Evolutionary conservation across 2,113 vertebrate genomes (phyloP).

Genomic region (Planiliza haematocheilus): DNA sequence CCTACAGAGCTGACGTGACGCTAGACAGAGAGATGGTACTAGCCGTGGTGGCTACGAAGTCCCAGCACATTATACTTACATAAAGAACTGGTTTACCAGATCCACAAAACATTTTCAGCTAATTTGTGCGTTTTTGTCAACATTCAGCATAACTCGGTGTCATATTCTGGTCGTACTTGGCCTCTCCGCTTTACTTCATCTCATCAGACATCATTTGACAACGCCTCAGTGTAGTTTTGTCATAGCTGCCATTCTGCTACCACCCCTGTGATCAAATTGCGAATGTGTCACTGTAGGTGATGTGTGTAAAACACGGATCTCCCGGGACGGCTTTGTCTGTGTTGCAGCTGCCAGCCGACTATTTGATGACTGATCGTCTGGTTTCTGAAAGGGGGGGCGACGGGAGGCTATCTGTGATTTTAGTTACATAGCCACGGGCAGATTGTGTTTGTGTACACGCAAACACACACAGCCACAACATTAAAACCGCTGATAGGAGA

Average conservation of each 20-base stretch:
- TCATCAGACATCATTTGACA: slow-evolving; percentile 10
- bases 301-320: slow-evolving; percentile 55
- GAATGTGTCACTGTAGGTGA: slow-evolving; percentile 54
- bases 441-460: slow-evolving; percentile 74
- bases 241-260: slow-evolving; percentile 21
- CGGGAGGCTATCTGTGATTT: slow-evolving; percentile 73
- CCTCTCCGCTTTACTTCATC: slow-evolving; percentile 1
- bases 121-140: no score
- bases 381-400: slow-evolving; percentile 72
- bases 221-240: slow-evolving; percentile 11
- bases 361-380: slow-evolving; percentile 79
- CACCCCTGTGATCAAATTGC: slow-evolving; percentile 31
- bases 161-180: no score
- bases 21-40: background rate
- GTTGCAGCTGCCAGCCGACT: slow-evolving; percentile 72
- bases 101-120: no score
- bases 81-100: no score
- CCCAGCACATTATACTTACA: no score
- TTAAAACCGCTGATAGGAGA: no score
- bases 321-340: slow-evolving; percentile 72
- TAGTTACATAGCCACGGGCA: slow-evolving; percentile 71
- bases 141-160: no score
- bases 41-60: background rate
- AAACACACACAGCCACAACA: slow-evolving; percentile 2
- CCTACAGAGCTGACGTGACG: slow-evolving; percentile 12